Percentiles rank a stretch among this genome's conserved stretches.
Evolutionary conservation across 2,113 vertebrate genomes (phyloP).

Genomic region (Xenopus laevis): DNA sequence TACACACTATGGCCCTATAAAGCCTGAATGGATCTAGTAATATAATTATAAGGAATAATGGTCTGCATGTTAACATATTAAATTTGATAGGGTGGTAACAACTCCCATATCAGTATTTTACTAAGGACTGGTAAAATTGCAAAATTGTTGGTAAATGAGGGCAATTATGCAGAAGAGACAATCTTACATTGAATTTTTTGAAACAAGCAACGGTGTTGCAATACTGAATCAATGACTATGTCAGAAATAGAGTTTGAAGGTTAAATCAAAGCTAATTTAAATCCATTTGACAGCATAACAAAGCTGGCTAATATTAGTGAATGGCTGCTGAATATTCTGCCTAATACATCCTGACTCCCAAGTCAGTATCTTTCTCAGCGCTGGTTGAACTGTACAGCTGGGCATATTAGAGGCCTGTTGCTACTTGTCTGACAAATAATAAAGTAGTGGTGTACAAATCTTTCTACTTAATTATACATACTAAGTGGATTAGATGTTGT

Average conservation of each 20-base stretch:
- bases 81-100: no score
- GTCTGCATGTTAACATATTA: no score
- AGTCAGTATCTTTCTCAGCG: conserved; percentile 6
- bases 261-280: background rate
- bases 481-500: conserved; percentile 37
- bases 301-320: conserved; percentile 17
- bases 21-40: no score
- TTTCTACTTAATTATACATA: conserved; percentile 42
- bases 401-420: conserved; percentile 30
- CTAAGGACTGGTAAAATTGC: no score
- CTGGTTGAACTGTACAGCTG: conserved; percentile 17
- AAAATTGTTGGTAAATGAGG: no score
- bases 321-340: conserved; percentile 16
- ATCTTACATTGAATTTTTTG: no score
- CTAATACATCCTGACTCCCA: conserved; percentile 5
- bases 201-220: background rate
- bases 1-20: no score
- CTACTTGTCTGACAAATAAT: conserved; percentile 40
- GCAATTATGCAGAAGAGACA: no score
- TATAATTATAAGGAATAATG: no score
- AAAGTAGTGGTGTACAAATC: conserved; percentile 37
- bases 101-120: no score
- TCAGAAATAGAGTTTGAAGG: background rate
- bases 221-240: no score
- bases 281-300: conserved; percentile 1